Conservation (phyloP, 2,113 vertebrate species). For the Uria aalge region DNA sequence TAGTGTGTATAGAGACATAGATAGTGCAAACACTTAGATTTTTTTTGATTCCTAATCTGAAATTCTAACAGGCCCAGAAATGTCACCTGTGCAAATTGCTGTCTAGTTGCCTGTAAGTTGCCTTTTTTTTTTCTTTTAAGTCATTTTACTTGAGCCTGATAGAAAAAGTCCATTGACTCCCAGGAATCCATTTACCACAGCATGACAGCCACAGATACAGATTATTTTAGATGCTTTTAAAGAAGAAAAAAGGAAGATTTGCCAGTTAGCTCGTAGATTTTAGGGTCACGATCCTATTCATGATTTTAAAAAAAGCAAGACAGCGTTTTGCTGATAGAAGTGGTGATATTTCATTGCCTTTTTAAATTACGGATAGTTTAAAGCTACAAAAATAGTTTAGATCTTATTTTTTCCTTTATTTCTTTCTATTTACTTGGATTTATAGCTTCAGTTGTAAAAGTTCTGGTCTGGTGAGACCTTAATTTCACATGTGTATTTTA, state of each 20-base stretch:
- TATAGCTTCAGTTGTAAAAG: conserved; percentile 1
- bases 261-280: background rate
- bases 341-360: conserved; percentile 19
- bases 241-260: background rate
- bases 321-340: conserved; percentile 15
- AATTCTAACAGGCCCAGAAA: background rate
- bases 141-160: background rate
- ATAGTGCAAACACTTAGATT: background rate
- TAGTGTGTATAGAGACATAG: background rate
- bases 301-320: background rate
- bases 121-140: background rate
- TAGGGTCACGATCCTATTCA: background rate
- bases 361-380: background rate
- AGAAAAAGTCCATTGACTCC: background rate
- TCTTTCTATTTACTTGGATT: conserved; percentile 13
- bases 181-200: conserved; percentile 11
- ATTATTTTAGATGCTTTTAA: conserved; percentile 26
- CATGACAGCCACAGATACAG: background rate
- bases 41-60: background rate
- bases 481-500: background rate
- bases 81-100: background rate
- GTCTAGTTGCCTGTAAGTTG: background rate
- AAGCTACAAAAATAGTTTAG: background rate
- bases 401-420: background rate
- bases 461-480: conserved; percentile 1